phyloP scores from a whole-genome alignment of 2,797 vertebrate species.

The Okamejei kenojei region DNA sequence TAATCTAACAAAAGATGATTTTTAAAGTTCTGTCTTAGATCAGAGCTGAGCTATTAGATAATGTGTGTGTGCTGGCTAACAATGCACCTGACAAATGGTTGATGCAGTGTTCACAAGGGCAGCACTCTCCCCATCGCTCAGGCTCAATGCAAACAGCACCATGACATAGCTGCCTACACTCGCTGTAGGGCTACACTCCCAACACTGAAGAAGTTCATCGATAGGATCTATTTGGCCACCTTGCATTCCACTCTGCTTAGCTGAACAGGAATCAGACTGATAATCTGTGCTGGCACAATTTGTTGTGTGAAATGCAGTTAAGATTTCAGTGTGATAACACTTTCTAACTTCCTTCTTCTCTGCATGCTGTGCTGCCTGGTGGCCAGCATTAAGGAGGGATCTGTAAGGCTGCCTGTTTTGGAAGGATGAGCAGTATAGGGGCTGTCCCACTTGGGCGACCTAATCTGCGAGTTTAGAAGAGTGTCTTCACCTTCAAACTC shows the following conservation, averaged over 20 bases:
- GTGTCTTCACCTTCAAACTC: too few species aligned
- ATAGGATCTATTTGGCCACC: not conserved
- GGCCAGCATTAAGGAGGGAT: not conserved
- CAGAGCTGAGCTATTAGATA: not conserved
- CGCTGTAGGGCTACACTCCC: not conserved
- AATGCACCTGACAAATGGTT: not conserved
- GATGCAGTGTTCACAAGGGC: not conserved
- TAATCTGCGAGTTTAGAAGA: too few species aligned
- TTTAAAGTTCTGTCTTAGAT: not conserved
- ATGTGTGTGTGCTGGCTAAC: not conserved
- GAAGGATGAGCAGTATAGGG: not conserved
- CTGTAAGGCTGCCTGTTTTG: not conserved
- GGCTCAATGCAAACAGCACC: not conserved
- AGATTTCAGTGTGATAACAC: constrained; percentile 10
- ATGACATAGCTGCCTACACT: not conserved
- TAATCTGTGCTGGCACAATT: not conserved
- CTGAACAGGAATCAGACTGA: not conserved
- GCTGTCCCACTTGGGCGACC: too few species aligned
- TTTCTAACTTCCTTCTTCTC: not conserved
- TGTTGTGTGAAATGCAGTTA: not conserved
- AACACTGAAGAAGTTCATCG: not conserved
- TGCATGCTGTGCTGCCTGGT: not conserved
- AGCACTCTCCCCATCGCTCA: not conserved
- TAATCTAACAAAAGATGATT: not conserved
- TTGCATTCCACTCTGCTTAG: not conserved